Base-by-base conservation (phyloP, 2,113 vertebrate species). In the Ranitomeya imitator region DNA sequence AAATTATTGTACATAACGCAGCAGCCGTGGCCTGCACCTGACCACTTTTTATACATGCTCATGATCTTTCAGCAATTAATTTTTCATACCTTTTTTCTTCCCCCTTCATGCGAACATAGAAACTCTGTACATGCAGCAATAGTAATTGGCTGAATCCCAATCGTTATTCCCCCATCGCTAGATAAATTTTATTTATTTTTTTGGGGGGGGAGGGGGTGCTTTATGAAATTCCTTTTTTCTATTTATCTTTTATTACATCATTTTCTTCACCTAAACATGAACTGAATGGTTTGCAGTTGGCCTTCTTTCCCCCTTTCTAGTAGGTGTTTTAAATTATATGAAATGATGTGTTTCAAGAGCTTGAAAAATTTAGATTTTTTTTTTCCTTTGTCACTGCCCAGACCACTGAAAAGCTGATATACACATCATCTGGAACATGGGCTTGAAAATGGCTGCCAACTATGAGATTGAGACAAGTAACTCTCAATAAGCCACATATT, bases 1-100 rank as follows among this genome's bases (percentile, higher is more conserved):
- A 97, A 96, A 96, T 98, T 96, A 99, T 97, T 99, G 97, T 98
- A 99, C 94, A 98, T 96, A 97, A 95, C 94, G 92, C 94, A 93
- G 94, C 90, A 94, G 92, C 95, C 94, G 92, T 90, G 79, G 74
- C 90, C 63, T 26, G 94, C 94, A 93, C 91, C 93, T 95, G 90
- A 96, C 94, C 94, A 95, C 95, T 95, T 95, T 96, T 95, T 93
- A 96, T 95, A 93, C 91, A 94, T 94, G 91, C 94, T 94, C 95
- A 92, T 93, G 92, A 90, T 90, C 90, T 89, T 92, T 93, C 91
- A 93, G 93, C 89, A 92, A 88, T 93, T 86, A 92, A 87, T 89
- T 87, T 93, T 93, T 92, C 91, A 92, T 92, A 91, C 91, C 92
- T 91, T 93, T 85, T 89, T 69, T 31, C 26, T 45, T 45, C 5